Evolutionary conservation across 1,140 invertebrate species (phyloP).

Genomic region (Odontomachus brunneus): DNA sequence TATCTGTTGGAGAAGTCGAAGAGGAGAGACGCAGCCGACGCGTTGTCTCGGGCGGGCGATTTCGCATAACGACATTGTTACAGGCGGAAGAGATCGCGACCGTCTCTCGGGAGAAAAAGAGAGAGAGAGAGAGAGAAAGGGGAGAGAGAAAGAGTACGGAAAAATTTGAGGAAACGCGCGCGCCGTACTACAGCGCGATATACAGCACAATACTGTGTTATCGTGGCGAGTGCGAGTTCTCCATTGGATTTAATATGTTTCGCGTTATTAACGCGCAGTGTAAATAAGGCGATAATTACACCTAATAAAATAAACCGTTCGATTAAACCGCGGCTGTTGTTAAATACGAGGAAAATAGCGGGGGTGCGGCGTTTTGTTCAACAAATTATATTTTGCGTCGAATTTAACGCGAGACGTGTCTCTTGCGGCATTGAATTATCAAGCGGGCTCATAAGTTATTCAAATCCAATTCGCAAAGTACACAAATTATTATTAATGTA

Average conservation of each 20-base stretch:
- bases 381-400: conserved; percentile 61
- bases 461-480: conserved; percentile 62
- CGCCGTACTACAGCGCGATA: neutral
- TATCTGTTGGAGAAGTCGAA: conserved; percentile 48
- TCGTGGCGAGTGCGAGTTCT: conserved; percentile 12
- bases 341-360: conserved; percentile 47
- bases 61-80: conserved; percentile 61
- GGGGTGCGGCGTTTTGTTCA: conserved; percentile 46
- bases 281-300: conserved; percentile 54
- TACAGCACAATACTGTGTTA: neutral
- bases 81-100: neutral
- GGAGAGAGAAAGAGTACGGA: no score
- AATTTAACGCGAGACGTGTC: conserved; percentile 60
- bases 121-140: no score
- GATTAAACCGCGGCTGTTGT: conserved; percentile 56
- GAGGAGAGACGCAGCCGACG: neutral
- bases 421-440: conserved; percentile 62
- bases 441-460: conserved; percentile 53
- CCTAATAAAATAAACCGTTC: conserved; percentile 62
- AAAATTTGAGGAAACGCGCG: conserved; percentile 5
- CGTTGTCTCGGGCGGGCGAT: conserved; percentile 70
- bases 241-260: conserved; percentile 37
- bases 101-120: neutral
- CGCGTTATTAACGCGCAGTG: conserved; percentile 31
- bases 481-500: conserved; percentile 62